Evolutionary conservation across 2,113 vertebrate genomes (phyloP).

Genomic region (Corapipo altera): DNA sequence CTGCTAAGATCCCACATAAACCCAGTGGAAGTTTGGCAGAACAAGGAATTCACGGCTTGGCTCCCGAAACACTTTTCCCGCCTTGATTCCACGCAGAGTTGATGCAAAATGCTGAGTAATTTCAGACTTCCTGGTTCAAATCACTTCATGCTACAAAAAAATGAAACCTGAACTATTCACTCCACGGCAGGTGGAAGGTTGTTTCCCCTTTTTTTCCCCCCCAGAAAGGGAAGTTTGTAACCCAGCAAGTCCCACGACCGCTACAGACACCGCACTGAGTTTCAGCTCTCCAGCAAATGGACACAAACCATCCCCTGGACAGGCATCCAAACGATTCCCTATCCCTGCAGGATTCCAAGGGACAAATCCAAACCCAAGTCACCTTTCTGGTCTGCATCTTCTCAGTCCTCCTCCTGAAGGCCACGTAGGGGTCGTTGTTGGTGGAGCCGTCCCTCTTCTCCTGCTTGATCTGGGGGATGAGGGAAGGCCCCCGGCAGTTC

Average conservation of each 20-base stretch:
- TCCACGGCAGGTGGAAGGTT: not conserved
- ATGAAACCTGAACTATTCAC: not conserved
- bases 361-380: not conserved
- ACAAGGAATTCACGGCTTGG: not conserved
- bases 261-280: not conserved
- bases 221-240: not conserved
- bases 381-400: conserved; percentile 98
- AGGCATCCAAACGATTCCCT: fast-evolving
- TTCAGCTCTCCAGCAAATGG: fast-evolving
- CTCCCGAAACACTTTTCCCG: not conserved
- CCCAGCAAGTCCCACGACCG: not conserved
- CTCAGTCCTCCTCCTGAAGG: conserved; percentile 91
- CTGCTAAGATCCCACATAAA: not conserved
- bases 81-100: not conserved
- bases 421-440: conserved; percentile 92
- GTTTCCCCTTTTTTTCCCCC: not conserved
- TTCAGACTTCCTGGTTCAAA: not conserved
- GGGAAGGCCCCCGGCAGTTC: conserved; percentile 85
- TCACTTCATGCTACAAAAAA: not conserved
- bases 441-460: conserved; percentile 94
- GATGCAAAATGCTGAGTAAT: not conserved
- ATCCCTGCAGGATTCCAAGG: not conserved
- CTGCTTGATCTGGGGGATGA: conserved; percentile 88
- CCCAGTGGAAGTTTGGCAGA: not conserved
- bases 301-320: fast-evolving